Evolutionary conservation across 2,113 vertebrate species (phyloP).

Genomic region (Callopanchax toddi): DNA sequence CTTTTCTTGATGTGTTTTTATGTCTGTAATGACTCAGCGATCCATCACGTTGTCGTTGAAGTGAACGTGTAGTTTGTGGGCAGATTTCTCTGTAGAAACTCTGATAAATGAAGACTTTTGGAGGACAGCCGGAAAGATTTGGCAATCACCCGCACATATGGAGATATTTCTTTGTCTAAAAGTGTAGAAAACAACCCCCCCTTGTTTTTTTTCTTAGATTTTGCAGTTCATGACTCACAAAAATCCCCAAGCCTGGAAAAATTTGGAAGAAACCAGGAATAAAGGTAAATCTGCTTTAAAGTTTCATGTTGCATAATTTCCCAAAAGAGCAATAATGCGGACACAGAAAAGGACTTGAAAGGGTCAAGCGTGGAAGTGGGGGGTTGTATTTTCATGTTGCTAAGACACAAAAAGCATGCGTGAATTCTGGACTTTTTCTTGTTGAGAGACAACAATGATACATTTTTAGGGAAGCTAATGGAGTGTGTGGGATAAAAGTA

Average conservation of each 20-base stretch:
- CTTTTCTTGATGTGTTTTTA: constrained; percentile 4
- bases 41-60: constrained; percentile 9
- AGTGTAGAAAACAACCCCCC: constrained; percentile 4
- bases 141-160: constrained; percentile 17
- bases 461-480: constrained; percentile 32
- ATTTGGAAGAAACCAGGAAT: constrained; percentile 9
- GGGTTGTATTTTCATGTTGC: constrained; percentile 54
- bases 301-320: constrained; percentile 32
- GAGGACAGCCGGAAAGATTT: constrained; percentile 31
- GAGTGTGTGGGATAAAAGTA: constrained; percentile 44
- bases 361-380: background rate
- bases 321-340: constrained; percentile 31
- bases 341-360: constrained; percentile 33
- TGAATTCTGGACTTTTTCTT: background rate
- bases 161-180: constrained; percentile 19
- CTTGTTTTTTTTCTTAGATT: constrained; percentile 13
- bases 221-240: constrained; percentile 25
- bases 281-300: constrained; percentile 17
- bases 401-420: constrained; percentile 57
- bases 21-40: constrained; percentile 33
- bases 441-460: constrained; percentile 34
- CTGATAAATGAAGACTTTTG: constrained; percentile 38
- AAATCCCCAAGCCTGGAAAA: constrained; percentile 3
- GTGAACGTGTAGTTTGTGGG: constrained; percentile 18
- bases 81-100: background rate